Conservation (phyloP, 2,113 vertebrate species). For the Phalacrocorax pelagicus region DNA sequence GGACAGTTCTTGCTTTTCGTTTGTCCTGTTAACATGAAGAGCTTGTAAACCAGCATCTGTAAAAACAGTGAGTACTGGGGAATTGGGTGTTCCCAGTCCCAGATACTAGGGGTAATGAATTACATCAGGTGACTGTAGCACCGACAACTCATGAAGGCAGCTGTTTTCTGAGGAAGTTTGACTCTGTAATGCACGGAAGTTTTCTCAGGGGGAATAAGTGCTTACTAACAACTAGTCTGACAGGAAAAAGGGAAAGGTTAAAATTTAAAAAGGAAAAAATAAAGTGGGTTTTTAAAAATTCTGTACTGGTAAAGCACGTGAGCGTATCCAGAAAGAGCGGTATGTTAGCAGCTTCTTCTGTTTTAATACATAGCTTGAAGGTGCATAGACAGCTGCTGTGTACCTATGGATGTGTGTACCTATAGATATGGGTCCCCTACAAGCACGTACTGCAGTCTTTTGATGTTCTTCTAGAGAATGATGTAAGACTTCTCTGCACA, state of each 20-base stretch:
- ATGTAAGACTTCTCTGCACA: neutral
- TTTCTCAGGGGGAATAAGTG: neutral
- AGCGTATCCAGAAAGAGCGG: neutral
- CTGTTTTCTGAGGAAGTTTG: neutral
- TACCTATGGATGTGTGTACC: neutral
- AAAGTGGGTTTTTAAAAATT: neutral
- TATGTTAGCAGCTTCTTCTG: neutral
- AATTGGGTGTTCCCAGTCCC: neutral
- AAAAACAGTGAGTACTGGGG: neutral
- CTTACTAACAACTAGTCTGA: neutral
- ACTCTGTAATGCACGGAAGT: neutral
- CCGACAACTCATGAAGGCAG: neutral
- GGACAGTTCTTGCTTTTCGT: accelerated
- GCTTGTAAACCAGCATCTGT: neutral
- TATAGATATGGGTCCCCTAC: neutral
- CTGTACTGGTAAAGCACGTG: neutral
- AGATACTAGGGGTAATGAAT: neutral
- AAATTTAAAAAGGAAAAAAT: neutral
- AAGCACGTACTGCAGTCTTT: neutral
- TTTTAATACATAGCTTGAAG: neutral
- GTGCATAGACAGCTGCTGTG: neutral
- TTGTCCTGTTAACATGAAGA: neutral
- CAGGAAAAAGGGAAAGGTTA: neutral
- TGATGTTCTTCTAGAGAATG: neutral
- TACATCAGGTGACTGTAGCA: neutral